Percentiles rank a stretch among this genome's conserved stretches.
These are phyloP conservation scores for Myiozetetes cayanensis DNA, from an alignment of 2,113 vertebrate genomes.

Conservation along the genomic window DNA sequence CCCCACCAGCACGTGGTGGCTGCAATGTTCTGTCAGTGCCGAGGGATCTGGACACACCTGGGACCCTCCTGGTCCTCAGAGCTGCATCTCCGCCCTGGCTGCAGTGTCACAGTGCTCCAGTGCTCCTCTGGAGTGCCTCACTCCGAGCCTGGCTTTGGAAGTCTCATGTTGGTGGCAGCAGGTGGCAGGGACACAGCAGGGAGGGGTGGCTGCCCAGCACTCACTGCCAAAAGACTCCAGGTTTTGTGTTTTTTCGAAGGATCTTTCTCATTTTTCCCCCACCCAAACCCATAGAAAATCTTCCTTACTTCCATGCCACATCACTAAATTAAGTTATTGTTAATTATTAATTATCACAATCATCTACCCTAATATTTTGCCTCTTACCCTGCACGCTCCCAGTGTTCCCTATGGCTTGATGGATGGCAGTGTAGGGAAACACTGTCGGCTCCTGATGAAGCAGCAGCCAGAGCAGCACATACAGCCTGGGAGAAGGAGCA, in stretches of 20 bases:
- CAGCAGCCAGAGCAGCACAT: not conserved
- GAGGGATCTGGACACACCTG: accelerated
- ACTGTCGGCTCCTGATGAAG: accelerated
- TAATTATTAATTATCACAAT: not conserved
- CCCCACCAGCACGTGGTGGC: accelerated
- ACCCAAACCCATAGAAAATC: not conserved
- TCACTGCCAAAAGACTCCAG: accelerated
- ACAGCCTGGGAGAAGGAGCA: not conserved
- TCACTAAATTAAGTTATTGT: not conserved
- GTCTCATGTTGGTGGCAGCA: accelerated
- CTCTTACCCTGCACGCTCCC: accelerated
- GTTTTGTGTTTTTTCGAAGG: accelerated
- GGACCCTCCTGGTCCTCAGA: not conserved
- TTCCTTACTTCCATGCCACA: accelerated
- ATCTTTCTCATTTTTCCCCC: not conserved
- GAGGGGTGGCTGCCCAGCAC: not conserved
- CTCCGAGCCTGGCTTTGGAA: not conserved
- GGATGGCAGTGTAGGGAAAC: accelerated
- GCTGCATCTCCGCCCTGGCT: accelerated
- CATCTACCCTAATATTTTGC: not conserved
- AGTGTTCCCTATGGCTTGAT: accelerated
- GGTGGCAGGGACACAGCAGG: not conserved
- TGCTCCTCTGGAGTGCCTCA: accelerated
- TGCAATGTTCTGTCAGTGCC: accelerated
- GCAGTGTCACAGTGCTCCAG: not conserved